These are phyloP conservation scores for Cheilosia grossa DNA, from an alignment of 2,888 invertebrate species.

Conservation along the genomic window DNA sequence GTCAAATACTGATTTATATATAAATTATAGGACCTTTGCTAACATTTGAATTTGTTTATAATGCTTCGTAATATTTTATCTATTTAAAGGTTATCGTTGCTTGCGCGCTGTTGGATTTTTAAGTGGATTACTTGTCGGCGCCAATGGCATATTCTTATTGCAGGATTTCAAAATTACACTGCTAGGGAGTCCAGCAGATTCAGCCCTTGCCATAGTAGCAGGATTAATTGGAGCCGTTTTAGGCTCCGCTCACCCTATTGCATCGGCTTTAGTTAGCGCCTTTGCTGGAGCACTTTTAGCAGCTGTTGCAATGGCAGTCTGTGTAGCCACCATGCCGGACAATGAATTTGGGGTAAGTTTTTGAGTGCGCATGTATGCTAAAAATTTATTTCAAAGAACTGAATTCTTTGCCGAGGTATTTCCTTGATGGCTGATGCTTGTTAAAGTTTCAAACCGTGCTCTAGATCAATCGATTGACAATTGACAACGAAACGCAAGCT, in stretches of 20 bases:
- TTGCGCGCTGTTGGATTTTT: slow-evolving; percentile 95
- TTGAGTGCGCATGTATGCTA: background rate
- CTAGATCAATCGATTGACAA: no score
- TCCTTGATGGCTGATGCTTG: no score
- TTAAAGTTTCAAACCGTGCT: no score
- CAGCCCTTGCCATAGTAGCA: slow-evolving; percentile 82
- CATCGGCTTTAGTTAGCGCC: slow-evolving; percentile 82
- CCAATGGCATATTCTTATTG: slow-evolving; percentile 91
- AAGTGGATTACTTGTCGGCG: slow-evolving; percentile 93
- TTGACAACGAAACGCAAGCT: no score
- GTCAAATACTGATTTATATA: no score
- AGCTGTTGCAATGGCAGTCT: slow-evolving; percentile 82
- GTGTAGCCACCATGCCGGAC: slow-evolving; percentile 83
- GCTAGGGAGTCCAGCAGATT: slow-evolving; percentile 85
- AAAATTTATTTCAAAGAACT: background rate
- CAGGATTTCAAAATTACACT: slow-evolving; percentile 91
- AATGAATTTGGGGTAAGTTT: slow-evolving; percentile 83
- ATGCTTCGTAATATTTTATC: background rate
- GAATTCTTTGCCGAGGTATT: no score
- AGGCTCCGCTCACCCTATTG: slow-evolving; percentile 83
- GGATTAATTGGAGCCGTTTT: slow-evolving; percentile 82
- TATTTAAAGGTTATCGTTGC: slow-evolving; percentile 90
- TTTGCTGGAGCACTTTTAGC: slow-evolving; percentile 82
- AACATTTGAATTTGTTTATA: background rate
- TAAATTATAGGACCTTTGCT: background rate